phyloP scores from a whole-genome alignment of 2,888 invertebrate genomes.

The Germaria angustata region DNA sequence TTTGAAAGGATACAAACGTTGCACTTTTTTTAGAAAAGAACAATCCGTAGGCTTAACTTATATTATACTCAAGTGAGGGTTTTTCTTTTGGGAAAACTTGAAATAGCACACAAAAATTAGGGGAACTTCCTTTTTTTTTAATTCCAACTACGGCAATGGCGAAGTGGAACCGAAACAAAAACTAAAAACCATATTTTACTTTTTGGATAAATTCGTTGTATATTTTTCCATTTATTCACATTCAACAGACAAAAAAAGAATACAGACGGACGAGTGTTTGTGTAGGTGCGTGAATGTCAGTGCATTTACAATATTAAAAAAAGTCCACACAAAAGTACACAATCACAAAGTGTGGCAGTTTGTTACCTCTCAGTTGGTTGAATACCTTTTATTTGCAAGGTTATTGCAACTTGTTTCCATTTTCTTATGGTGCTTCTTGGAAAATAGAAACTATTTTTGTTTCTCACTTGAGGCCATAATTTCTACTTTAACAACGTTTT shows the following conservation, averaged over 20 bases:
- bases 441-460: not conserved
- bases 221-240: not conserved
- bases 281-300: constrained; percentile 24
- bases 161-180: too few relatives aligned
- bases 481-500: constrained; percentile 33
- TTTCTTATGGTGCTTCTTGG: not conserved
- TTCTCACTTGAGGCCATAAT: constrained; percentile 40
- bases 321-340: not conserved
- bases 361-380: constrained; percentile 30
- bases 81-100: too few relatives aligned
- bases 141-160: too few relatives aligned
- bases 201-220: not conserved
- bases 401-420: constrained; percentile 55
- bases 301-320: not conserved
- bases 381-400: constrained; percentile 54
- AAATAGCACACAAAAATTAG: too few relatives aligned
- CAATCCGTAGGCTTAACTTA: too few relatives aligned
- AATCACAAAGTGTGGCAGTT: constrained; percentile 34
- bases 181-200: constrained; percentile 13
- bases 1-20: too few relatives aligned
- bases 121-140: too few relatives aligned
- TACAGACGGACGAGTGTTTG: constrained; percentile 3
- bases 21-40: too few relatives aligned
- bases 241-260: constrained; percentile 7
- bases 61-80: too few relatives aligned